phyloP scores from a whole-genome alignment of 2,797 vertebrate genomes.

The Sebastes elongatus region DNA sequence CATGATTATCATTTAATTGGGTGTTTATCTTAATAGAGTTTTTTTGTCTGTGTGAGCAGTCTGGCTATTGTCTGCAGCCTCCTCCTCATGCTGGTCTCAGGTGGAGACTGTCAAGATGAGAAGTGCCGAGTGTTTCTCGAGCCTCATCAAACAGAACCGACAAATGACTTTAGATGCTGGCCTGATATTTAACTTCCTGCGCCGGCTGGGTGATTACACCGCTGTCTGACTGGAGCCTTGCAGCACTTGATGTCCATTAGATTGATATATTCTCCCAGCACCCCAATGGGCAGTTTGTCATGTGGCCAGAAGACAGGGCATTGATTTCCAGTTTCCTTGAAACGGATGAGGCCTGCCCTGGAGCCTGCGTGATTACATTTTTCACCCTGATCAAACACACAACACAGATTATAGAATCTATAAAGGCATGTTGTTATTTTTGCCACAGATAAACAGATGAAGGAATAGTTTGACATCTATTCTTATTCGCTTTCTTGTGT shows the following conservation, averaged over 20 bases:
- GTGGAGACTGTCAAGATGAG: conserved; percentile 11
- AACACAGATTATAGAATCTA: not conserved
- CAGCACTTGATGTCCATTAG: conserved; percentile 42
- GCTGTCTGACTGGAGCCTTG: conserved; percentile 17
- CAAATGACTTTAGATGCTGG: not conserved
- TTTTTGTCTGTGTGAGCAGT: not conserved
- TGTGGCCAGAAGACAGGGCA: conserved; percentile 28
- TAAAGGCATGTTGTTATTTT: not conserved
- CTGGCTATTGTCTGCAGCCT: not conserved
- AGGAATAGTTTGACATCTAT: not conserved
- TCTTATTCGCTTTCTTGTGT: not conserved
- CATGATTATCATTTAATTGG: conserved; percentile 31
- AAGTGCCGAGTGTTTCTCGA: conserved; percentile 11
- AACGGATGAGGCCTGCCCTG: not conserved
- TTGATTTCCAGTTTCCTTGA: conserved; percentile 48
- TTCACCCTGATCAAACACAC: not conserved
- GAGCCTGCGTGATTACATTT: conserved; percentile 24
- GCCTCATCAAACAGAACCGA: conserved; percentile 25
- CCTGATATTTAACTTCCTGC: conserved; percentile 32
- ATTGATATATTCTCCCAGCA: conserved; percentile 10
- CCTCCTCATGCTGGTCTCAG: conserved; percentile 30
- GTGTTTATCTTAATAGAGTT: conserved; percentile 3
- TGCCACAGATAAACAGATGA: not conserved
- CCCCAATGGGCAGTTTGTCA: conserved; percentile 45
- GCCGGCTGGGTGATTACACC: conserved; percentile 19